These are phyloP conservation scores for Drosophila sp. DNA, from an alignment of 1,140 invertebrate genomes.

Conservation along the genomic window DNA sequence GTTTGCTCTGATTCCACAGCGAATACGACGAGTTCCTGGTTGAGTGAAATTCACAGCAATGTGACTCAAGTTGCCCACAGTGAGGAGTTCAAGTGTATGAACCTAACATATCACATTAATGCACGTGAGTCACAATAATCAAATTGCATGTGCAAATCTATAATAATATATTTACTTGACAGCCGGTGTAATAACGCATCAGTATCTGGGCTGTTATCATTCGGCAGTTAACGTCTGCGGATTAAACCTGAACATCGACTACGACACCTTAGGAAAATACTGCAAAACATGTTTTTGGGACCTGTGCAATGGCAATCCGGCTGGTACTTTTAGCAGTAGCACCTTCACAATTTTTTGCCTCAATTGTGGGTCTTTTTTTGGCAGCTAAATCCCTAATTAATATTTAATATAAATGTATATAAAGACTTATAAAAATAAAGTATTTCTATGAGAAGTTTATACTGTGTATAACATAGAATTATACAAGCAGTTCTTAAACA, in stretches of 20 bases:
- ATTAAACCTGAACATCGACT: conserved; percentile 9
- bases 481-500: too few species aligned
- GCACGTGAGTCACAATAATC: conserved; percentile 19
- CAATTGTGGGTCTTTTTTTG: conserved; percentile 42
- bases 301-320: conserved; percentile 55
- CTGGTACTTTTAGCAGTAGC: conserved; percentile 56
- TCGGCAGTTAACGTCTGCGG: conserved; percentile 22
- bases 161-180: neutral
- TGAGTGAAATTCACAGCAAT: conserved; percentile 24
- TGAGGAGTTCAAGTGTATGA: conserved; percentile 41
- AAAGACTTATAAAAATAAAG: neutral
- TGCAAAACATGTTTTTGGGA: conserved; percentile 15
- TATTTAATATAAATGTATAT: neutral
- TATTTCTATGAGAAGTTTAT: neutral
- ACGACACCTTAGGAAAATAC: neutral
- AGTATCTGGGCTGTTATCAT: conserved; percentile 56
- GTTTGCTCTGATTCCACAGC: conserved; percentile 49
- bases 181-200: conserved; percentile 12
- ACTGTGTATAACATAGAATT: too few species aligned
- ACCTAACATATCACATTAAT: conserved; percentile 24
- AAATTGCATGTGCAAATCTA: neutral
- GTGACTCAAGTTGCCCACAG: conserved; percentile 27
- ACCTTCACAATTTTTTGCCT: conserved; percentile 47
- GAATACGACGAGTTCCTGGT: conserved; percentile 26
- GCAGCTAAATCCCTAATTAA: neutral